Conservation (phyloP, 2,113 vertebrate genomes). For the Sinocyclocheilus rhinocerous region DNA sequence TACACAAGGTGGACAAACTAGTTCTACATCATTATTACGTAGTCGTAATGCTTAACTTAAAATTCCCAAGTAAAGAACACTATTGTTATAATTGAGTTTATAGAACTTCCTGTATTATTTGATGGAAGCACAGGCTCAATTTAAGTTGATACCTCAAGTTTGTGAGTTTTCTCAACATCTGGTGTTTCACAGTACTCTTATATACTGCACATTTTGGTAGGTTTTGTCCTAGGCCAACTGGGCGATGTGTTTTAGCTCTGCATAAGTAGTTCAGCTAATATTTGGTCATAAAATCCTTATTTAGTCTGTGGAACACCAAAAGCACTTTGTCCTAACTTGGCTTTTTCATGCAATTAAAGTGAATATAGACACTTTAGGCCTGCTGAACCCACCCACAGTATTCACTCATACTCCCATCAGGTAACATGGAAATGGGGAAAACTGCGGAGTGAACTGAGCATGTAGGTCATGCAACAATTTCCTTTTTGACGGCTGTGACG, state of each 20-base stretch:
- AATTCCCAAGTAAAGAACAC: not conserved
- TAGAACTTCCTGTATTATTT: not conserved
- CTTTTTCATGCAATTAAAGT: not conserved
- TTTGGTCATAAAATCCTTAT: not conserved
- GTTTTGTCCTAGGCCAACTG: not conserved
- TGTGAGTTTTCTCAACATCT: not conserved
- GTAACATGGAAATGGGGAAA: not conserved
- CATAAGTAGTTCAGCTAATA: not conserved
- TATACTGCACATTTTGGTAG: not conserved
- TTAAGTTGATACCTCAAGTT: not conserved
- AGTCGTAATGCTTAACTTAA: not conserved
- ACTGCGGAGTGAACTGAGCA: not conserved
- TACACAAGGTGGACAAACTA: not conserved
- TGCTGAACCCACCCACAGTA: not conserved
- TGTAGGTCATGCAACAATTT: constrained; percentile 43
- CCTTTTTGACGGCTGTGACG: not conserved
- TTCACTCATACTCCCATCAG: constrained; percentile 5
- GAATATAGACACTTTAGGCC: not conserved
- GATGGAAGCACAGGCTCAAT: not conserved
- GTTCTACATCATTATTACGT: not conserved
- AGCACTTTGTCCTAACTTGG: not conserved
- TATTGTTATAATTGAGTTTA: not conserved
- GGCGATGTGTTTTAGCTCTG: not conserved
- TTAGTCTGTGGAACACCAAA: not conserved
- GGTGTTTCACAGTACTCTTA: not conserved